Conservation (phyloP, 1,140 invertebrate species). For the Pissodes strobi region DNA sequence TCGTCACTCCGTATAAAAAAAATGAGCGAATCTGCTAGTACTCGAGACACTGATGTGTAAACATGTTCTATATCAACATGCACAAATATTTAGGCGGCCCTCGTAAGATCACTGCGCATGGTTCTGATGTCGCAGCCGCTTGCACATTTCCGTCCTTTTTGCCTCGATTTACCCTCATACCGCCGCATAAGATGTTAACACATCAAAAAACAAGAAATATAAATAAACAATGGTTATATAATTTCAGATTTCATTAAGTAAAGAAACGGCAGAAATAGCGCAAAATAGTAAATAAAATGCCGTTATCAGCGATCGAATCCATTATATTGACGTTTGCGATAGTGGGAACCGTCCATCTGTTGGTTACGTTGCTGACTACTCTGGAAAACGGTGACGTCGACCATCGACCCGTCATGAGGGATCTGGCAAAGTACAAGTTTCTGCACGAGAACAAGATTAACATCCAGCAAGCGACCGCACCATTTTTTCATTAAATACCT, state of each 20-base stretch:
- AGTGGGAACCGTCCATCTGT: slow-evolving; percentile 36
- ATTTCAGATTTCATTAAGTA: background rate
- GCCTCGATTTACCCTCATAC: no score
- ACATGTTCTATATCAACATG: no score
- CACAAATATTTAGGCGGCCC: no score
- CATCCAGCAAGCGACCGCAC: background rate
- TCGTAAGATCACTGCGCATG: no score
- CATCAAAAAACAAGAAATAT: background rate
- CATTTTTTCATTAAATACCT: slow-evolving; percentile 25
- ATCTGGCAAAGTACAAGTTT: slow-evolving; percentile 35
- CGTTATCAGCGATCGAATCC: slow-evolving; percentile 33
- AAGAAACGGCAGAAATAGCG: no score
- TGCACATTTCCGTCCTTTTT: no score
- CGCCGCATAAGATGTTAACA: no score
- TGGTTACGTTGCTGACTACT: slow-evolving; percentile 25
- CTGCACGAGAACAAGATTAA: slow-evolving; percentile 28
- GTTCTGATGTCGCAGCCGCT: no score
- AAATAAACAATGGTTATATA: background rate
- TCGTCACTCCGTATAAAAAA: no score
- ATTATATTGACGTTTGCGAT: slow-evolving; percentile 35
- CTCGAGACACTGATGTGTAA: no score
- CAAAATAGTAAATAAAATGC: slow-evolving; percentile 17
- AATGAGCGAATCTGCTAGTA: no score
- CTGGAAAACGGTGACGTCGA: slow-evolving; percentile 27
- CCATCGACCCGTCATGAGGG: slow-evolving; percentile 26